Evolutionary conservation across 1,140 invertebrate species (phyloP), one percentile per base, ranked within the genome.

Genomic region (Helicoverpa armigera): DNA sequence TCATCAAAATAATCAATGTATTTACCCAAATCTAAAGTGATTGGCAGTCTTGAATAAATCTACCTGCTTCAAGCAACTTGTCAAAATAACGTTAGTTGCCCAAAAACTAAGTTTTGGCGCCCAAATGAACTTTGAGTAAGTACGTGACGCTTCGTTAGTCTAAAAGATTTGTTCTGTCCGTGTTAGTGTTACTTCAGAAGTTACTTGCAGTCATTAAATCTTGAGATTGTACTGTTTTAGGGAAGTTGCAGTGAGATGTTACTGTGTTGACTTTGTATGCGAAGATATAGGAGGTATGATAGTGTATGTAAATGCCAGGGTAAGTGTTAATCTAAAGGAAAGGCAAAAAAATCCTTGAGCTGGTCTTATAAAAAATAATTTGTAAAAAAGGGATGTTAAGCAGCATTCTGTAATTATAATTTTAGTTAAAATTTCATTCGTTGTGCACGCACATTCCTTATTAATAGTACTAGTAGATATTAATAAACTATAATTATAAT

Each of bases 61-160:
- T 67, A 77, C 75, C 31, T 65, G 51, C 50, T 43, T 31, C 1
- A 53, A 14, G 75, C 31, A 67, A 77, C 43, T 77, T 67, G 75
- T 77, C 61, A 67, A 56, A 77, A 67, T 31, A 77, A 77, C 51
- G 50, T 65, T 67, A 67, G 51, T n/a, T 31, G n/a, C 50, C 48
- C 75, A 77, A 67, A 77, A 77, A 50, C 60, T 35, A 77, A 77
- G 75, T 77, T 77, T 67, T 63, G 16, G 73, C 23, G 58, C 35
- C 73, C 2, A 51, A 76, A 76, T 76, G 43, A 76, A 76, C 58
- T 76, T 48, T 4, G 16, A 3, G 43, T 43, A 63, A 61, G 73
- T 63, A 76, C 43, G 18, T 76, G 73, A 50, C 29, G 73, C n/a
- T 75, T 61, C 73, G 35, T 75, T 29, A 75, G 56, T 51, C 35